Percentiles rank a stretch among this genome's conserved stretches.
These are phyloP conservation scores for Papilio xuthus DNA, from an alignment of 1,140 invertebrate species.

Conservation along the genomic window DNA sequence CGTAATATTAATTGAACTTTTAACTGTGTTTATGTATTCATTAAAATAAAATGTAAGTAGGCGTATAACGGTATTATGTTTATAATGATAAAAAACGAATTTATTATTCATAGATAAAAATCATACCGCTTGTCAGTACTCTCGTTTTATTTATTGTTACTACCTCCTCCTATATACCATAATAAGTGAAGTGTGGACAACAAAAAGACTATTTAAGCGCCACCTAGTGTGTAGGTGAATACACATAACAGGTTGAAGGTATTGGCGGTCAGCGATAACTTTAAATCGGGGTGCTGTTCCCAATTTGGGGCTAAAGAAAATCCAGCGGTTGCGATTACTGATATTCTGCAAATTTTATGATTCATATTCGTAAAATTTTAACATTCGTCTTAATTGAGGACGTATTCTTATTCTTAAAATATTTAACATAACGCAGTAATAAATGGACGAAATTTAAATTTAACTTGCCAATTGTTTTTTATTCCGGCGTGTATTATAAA, in stretches of 20 bases:
- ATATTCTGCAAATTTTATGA: too few species aligned
- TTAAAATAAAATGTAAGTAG: conserved; percentile 30
- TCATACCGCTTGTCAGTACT: conserved; percentile 20
- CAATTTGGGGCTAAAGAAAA: too few species aligned
- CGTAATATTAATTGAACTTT: conserved; percentile 7
- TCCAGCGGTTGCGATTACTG: too few species aligned
- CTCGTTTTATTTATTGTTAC: conserved; percentile 27
- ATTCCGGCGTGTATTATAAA: background rate
- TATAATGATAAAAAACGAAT: conserved; percentile 33
- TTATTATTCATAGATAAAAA: conserved; percentile 38
- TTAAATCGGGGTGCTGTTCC: too few species aligned
- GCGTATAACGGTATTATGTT: conserved; percentile 34
- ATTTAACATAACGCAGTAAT: too few species aligned
- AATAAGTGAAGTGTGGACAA: background rate
- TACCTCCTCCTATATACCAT: background rate
- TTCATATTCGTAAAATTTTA: too few species aligned
- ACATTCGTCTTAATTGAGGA: too few species aligned
- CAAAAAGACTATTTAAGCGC: background rate
- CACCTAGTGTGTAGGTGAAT: background rate
- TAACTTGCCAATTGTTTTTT: background rate
- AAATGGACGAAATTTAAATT: background rate
- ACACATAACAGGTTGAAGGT: background rate
- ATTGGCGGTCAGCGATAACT: too few species aligned
- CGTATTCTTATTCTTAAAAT: too few species aligned
- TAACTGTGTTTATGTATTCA: conserved; percentile 19